phyloP scores from a whole-genome alignment of 2,888 invertebrate genomes.

The Hesperia comma region DNA sequence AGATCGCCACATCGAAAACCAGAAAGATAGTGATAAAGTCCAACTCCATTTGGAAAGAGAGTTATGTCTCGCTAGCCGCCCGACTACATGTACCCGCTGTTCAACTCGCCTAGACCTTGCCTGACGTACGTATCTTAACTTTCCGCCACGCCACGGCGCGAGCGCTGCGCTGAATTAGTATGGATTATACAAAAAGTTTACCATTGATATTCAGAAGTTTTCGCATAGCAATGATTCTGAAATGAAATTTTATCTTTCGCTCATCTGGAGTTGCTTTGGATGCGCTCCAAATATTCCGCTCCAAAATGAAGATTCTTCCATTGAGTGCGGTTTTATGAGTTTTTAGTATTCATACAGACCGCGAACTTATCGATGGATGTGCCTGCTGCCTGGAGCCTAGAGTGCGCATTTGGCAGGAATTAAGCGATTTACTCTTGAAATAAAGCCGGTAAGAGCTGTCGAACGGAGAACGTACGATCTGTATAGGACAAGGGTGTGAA shows the following conservation, averaged over 20 bases:
- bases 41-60: no score
- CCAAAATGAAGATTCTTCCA: conserved; percentile 34
- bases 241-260: conserved; percentile 35
- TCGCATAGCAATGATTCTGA: conserved; percentile 31
- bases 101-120: no score
- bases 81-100: no score
- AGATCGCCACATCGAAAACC: no score
- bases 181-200: conserved; percentile 24
- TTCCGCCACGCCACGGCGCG: no score
- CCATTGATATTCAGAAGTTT: conserved; percentile 33
- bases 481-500: no score
- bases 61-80: no score
- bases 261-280: conserved; percentile 34
- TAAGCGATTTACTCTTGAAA: conserved; percentile 14
- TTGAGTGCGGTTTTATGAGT: conserved; percentile 37
- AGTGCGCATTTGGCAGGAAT: conserved; percentile 16
- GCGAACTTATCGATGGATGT: conserved; percentile 29
- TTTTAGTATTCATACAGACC: conserved; percentile 36
- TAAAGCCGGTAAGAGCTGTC: neutral
- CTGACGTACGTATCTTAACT: no score
- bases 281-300: conserved; percentile 29
- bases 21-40: no score
- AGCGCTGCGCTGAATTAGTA: conserved; percentile 3
- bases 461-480: neutral
- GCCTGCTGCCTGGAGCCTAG: no score